Evolutionary conservation across 30 jellyfish, hydroid and myxozoan genomes (phyloP).

Genomic region (Pelagia noctiluca): DNA sequence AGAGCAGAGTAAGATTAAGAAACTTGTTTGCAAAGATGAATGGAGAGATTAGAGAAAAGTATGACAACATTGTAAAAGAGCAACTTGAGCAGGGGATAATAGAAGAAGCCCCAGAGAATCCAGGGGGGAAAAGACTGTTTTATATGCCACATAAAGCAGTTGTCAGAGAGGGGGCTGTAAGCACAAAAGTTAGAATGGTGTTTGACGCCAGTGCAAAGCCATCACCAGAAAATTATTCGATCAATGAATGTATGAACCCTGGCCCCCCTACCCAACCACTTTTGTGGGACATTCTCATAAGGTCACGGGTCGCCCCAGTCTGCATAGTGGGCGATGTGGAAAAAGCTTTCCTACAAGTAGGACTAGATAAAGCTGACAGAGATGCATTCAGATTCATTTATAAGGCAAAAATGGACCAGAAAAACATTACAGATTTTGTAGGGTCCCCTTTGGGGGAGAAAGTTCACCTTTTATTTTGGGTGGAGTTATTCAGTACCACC

Average conservation of each 20-base stretch:
- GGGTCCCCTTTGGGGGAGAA: constrained; percentile 75
- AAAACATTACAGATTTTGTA: constrained; percentile 44
- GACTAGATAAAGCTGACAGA: constrained; percentile 32
- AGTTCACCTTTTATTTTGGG: constrained; percentile 61
- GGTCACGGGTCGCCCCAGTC: constrained; percentile 65
- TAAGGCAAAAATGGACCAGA: constrained; percentile 29
- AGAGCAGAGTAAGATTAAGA: constrained; percentile 52
- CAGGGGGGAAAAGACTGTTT: constrained; percentile 40
- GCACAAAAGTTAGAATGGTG: constrained; percentile 65
- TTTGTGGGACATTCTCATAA: constrained; percentile 57
- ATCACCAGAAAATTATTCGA: constrained; percentile 42
- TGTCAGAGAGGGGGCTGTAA: constrained; percentile 45
- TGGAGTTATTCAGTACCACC: constrained; percentile 41
- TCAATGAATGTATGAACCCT: constrained; percentile 64
- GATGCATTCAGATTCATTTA: constrained; percentile 65
- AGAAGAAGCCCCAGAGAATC: constrained; percentile 49
- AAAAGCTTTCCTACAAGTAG: constrained; percentile 53
- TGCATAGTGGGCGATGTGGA: constrained; percentile 40
- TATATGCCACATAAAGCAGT: constrained; percentile 71
- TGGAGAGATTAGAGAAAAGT: constrained; percentile 41
- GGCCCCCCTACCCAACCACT: constrained; percentile 71
- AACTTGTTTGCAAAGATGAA: constrained; percentile 40
- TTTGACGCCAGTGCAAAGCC: constrained; percentile 75
- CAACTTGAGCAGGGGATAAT: constrained; percentile 50
- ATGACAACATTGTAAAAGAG: constrained; percentile 49